Percentiles rank a stretch among this genome's conserved stretches.
Conservation (phyloP, 1,140 invertebrate genomes). For the Dryas iulia region DNA sequence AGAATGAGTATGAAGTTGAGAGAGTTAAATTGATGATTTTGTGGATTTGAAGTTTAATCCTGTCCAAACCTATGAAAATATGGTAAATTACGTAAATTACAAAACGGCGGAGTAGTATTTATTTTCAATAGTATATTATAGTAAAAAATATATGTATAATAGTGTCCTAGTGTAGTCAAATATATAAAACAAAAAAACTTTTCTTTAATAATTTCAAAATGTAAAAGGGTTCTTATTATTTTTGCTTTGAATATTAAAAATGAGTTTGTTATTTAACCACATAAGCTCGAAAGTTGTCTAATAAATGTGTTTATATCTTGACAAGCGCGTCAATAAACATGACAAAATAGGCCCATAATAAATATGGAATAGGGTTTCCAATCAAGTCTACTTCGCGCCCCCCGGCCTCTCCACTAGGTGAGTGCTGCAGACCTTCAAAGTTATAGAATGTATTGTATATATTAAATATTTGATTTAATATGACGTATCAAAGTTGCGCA, state of each 20-base stretch:
- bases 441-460: conserved; percentile 26
- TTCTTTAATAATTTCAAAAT: neutral
- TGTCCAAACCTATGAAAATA: no score
- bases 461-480: neutral
- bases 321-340: conserved; percentile 69
- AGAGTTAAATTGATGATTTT: no score
- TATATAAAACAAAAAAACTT: neutral
- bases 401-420: conserved; percentile 43
- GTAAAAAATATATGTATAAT: no score
- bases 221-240: neutral
- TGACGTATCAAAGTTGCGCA: no score
- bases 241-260: neutral
- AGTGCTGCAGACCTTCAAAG: conserved; percentile 34
- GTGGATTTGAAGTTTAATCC: no score
- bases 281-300: conserved; percentile 38
- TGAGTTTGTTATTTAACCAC: conserved; percentile 17
- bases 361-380: conserved; percentile 78
- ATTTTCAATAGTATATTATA: no score
- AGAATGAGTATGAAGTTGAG: no score
- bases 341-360: conserved; percentile 77
- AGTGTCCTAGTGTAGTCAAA: neutral
- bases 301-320: conserved; percentile 49
- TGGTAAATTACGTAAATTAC: no score
- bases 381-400: conserved; percentile 72
- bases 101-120: no score